Conservation (phyloP, 1,140 invertebrate species). For the Drosophila navojoa region DNA sequence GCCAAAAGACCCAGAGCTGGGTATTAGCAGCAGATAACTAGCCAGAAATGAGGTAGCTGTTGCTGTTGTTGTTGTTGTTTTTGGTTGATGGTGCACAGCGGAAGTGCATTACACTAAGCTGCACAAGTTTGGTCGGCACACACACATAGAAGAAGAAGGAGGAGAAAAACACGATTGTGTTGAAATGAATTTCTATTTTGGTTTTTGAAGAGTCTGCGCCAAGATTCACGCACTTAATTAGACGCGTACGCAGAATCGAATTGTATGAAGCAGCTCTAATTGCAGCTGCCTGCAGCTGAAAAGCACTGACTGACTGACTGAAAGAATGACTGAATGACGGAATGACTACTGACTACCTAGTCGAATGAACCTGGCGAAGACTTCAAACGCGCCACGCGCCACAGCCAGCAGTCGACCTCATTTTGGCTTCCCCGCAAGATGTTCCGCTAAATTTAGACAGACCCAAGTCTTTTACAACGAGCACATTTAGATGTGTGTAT, state of each 20-base stretch:
- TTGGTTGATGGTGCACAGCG: constrained; percentile 41
- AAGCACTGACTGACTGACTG: constrained; percentile 25
- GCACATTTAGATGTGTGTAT: constrained; percentile 5
- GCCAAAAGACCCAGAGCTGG: neutral
- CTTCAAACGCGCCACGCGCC: constrained; percentile 42
- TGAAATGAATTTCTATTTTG: constrained; percentile 73
- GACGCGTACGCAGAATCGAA: constrained; percentile 53
- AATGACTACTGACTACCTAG: neutral
- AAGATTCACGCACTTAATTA: constrained; percentile 78
- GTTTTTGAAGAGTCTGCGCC: constrained; percentile 52
- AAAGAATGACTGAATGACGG: constrained; percentile 1
- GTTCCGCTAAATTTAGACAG: constrained; percentile 43
- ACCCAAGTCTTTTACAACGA: constrained; percentile 42
- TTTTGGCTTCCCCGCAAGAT: constrained; percentile 33
- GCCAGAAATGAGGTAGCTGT: constrained; percentile 14
- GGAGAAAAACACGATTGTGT: constrained; percentile 38
- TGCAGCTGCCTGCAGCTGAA: constrained; percentile 50
- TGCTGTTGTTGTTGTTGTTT: constrained; percentile 12
- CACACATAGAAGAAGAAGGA: constrained; percentile 19
- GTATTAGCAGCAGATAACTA: constrained; percentile 45
- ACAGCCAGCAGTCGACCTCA: constrained; percentile 40
- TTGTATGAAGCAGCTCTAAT: constrained; percentile 54
- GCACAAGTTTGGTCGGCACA: constrained; percentile 30
- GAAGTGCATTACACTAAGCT: constrained; percentile 61
- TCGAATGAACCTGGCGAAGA: constrained; percentile 19